phyloP scores from a whole-genome alignment of 2,888 invertebrate genomes.

The Phania funesta region DNA sequence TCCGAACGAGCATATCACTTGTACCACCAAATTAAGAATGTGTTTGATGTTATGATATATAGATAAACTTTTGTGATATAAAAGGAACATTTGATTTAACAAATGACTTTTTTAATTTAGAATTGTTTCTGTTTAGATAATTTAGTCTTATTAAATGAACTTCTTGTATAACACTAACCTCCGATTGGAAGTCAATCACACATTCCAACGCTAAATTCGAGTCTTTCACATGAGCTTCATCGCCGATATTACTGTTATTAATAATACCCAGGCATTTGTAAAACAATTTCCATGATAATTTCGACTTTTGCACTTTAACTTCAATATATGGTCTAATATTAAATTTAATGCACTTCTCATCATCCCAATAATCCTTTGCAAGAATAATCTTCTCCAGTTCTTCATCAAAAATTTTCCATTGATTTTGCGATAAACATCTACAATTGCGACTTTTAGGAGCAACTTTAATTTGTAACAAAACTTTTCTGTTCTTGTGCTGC shows the following conservation, averaged over 20 bases:
- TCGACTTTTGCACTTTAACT: slow-evolving; percentile 50
- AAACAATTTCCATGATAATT: slow-evolving; percentile 27
- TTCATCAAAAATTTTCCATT: slow-evolving; percentile 48
- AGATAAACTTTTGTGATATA: too few relatives aligned
- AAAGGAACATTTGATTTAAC: too few relatives aligned
- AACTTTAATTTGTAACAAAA: slow-evolving; percentile 53
- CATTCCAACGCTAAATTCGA: slow-evolving; percentile 37
- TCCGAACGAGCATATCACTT: too few relatives aligned
- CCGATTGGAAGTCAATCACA: slow-evolving; percentile 11
- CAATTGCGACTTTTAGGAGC: slow-evolving; percentile 2
- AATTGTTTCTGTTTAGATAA: too few relatives aligned
- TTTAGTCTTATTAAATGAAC: background rate
- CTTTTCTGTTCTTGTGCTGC: slow-evolving; percentile 33
- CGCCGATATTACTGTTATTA: background rate
- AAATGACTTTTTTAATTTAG: too few relatives aligned
- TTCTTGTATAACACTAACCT: background rate
- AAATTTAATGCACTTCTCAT: slow-evolving; percentile 19
- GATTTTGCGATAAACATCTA: slow-evolving; percentile 40
- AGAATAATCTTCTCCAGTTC: slow-evolving; percentile 25
- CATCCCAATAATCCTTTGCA: background rate
- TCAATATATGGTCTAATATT: slow-evolving; percentile 27
- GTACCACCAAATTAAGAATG: too few relatives aligned
- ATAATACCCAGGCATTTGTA: background rate
- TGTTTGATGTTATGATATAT: too few relatives aligned
- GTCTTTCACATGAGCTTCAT: background rate